Base-by-base conservation (phyloP, 2,888 invertebrate genomes). In the Eupithecia exiguata region DNA sequence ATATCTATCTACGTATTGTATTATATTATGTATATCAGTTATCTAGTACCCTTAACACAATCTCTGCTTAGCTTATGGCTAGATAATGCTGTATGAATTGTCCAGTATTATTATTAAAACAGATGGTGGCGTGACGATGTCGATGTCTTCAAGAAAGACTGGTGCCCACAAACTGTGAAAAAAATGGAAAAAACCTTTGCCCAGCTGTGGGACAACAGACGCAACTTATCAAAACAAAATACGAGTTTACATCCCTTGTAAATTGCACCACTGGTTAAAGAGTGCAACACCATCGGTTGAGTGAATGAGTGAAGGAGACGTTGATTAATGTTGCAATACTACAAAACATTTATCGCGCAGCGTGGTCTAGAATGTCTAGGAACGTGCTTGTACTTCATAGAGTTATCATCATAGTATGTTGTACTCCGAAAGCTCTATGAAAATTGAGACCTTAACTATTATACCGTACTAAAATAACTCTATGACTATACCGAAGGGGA, bases 281-380 rank as follows among this genome's bases (percentile, higher is more conserved):
- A 14, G 21, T 58, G 58, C 58, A 58, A 58, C 58, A 21, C 58
- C 25, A 25, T 25, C 21, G 1, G 5, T 21, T 21, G 21, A 6
- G 16, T 21, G 53, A 53, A 53, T 58, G 58, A 58, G 14, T 25
- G 58, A 58, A 58, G 25, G 58, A 58, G 58, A 14, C 5, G 5
- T 25, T 58, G 25, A 53, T 21, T 53, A 58, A 58, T 25, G 58
- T 58, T 58, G 58, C 53, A 21, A 25, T 58, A 58, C 4, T 58
- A 14, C 10, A 58, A 58, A 58, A 58, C 25, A 58, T 58, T 58
- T 25, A 25, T 25, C 14, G 58, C 58, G 58, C 14, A 58, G 58
- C 58, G 58, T 58, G 58, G 58, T 58, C 58, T 25, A 58, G n/a
- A n/a, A n/a, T n/a, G n/a, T n/a, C n/a, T n/a, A 30, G 58, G 21